Evolutionary conservation across 2,797 vertebrate species (phyloP), one percentile per base, ranked within the genome.

Genomic region (Sebastes trivittatus): DNA sequence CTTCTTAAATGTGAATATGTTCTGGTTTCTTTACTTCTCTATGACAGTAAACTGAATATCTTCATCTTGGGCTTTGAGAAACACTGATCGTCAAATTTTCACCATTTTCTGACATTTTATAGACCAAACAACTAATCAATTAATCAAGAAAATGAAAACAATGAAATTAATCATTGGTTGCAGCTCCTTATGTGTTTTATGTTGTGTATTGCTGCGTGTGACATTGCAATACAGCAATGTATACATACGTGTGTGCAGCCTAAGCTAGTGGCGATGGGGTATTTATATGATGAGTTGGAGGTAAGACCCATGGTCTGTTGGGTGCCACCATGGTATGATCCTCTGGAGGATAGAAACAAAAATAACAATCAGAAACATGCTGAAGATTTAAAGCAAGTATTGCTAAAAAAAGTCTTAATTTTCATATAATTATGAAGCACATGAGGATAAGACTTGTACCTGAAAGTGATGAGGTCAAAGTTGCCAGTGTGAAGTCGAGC

Each of bases 401-500:
- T 62, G 30, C 29, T 61, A 56, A 13, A 56, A 46, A 49, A 49
- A 20, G 3, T 13, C 49, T 10, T 55, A 55, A 25, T 46, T 18
- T 46, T 7, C 42, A 18, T 46, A 1, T 46, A 46, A 46, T 49
- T 49, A 49, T 49, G 42, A 49, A 49, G 16, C 42, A 49, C 9
- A 60, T 25, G 10, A 16, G 9, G 23, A 65, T 36, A 34, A 29
- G 29, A 59, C 34, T 30, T 56, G 27, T 94, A 99, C 98, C 98
- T 97, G 77, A 99, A 94, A 61, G 92, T 95, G 89, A 99, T 95
- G 86, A 99, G 46, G 85, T 99, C 97, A 32, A 91, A 96, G 90
- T 96, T 97, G 32, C 91, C 91, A 1, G 98, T 97, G 86, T 98
- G 87, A 2, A 97, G 75, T 71, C 98, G 96, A 74, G 98, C 97